Percentiles rank a stretch among this genome's conserved stretches.
Evolutionary conservation across 2,797 vertebrate species (phyloP).

Genomic region (Acipenser ruthenus): DNA sequence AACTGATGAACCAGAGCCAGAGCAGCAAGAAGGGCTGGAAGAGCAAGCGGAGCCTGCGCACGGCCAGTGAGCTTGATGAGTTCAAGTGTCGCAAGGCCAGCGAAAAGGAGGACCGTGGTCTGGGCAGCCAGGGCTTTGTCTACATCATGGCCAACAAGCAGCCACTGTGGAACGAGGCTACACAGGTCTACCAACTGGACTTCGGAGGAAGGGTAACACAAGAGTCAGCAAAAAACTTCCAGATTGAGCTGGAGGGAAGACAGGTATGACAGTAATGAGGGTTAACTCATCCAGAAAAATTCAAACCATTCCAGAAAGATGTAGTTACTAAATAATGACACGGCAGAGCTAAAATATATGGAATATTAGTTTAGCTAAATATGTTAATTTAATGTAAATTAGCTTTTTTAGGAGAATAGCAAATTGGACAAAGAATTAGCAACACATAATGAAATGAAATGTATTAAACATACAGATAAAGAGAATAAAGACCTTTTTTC

Average conservation of each 20-base stretch:
- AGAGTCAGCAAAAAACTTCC: slow-evolving; percentile 98
- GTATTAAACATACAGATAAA: no score
- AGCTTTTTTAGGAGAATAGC: no score
- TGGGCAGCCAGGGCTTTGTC: slow-evolving; percentile 95
- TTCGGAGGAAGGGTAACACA: slow-evolving; percentile 96
- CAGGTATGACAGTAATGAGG: slow-evolving; percentile 64
- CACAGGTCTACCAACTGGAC: slow-evolving; percentile 97
- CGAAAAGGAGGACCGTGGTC: slow-evolving; percentile 86
- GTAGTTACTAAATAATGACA: no score
- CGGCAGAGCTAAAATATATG: no score
- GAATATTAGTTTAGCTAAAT: no score
- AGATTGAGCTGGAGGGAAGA: slow-evolving; percentile 96
- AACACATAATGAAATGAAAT: no score
- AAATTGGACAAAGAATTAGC: no score
- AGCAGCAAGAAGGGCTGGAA: slow-evolving; percentile 96
- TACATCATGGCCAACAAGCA: slow-evolving; percentile 99
- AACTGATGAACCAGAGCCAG: slow-evolving; percentile 96
- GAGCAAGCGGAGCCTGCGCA: slow-evolving; percentile 81
- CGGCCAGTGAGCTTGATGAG: slow-evolving; percentile 84
- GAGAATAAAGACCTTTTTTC: no score
- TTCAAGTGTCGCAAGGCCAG: slow-evolving; percentile 92
- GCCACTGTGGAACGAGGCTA: slow-evolving; percentile 96
- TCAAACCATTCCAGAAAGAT: no score
- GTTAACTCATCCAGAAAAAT: no score
- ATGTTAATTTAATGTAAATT: no score